Conservation (phyloP, 2,113 vertebrate genomes). For the Zosterops pallidus region DNA sequence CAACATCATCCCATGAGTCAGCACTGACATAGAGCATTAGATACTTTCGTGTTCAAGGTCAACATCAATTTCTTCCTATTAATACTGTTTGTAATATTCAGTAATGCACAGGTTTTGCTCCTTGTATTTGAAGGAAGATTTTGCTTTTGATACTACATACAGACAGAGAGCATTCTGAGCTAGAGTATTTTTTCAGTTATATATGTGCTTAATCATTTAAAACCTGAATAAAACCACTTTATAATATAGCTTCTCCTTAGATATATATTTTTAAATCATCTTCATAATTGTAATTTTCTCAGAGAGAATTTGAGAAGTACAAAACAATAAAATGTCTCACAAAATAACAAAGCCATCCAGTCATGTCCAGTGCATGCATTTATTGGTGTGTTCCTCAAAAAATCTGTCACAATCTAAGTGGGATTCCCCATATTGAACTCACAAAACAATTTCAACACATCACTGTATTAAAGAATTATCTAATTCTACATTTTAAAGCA, state of each 20-base stretch:
- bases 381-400: neutral
- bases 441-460: neutral
- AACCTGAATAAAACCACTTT: neutral
- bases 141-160: neutral
- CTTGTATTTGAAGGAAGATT: neutral
- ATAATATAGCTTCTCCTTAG: neutral
- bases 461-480: neutral
- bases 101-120: neutral
- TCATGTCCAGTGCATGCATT: neutral
- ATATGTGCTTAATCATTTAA: neutral
- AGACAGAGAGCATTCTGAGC: neutral
- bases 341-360: neutral
- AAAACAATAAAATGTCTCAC: neutral
- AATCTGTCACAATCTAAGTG: neutral
- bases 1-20: neutral
- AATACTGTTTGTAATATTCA: neutral
- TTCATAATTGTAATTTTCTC: neutral
- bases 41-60: neutral
- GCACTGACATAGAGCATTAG: neutral
- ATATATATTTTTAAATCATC: neutral
- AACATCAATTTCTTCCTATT: neutral
- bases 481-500: neutral
- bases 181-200: neutral
- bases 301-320: neutral
- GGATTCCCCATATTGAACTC: neutral